Conservation (phyloP, 2,888 invertebrate species). For the Dasysyrphus tricinctus region DNA sequence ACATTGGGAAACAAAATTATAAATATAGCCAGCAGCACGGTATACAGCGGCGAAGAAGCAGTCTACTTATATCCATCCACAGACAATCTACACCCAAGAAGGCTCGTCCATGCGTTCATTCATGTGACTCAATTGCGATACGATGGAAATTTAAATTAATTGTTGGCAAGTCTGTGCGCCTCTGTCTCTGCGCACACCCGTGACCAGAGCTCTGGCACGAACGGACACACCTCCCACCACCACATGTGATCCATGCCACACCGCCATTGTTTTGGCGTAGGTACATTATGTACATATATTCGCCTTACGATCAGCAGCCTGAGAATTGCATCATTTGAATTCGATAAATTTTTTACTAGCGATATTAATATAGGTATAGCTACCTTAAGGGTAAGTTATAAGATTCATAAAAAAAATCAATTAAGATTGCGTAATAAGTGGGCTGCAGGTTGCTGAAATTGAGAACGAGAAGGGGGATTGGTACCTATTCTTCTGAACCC, state of each 20-base stretch:
- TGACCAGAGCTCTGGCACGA: conserved; percentile 40
- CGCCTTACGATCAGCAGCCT: conserved; percentile 59
- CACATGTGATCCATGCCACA: conserved; percentile 61
- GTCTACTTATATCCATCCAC: conserved; percentile 1
- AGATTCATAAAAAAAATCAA: not conserved
- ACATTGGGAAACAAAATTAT: conserved; percentile 48
- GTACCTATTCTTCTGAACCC: no score
- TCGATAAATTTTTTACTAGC: conserved; percentile 47
- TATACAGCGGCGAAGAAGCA: conserved; percentile 40
- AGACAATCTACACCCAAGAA: conserved; percentile 51
- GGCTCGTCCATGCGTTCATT: conserved; percentile 75
- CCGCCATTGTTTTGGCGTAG: conserved; percentile 48
- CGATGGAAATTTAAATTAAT: conserved; percentile 50
- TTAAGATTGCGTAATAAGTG: no score
- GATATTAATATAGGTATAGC: not conserved
- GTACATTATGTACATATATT: no score
- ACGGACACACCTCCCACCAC: conserved; percentile 73
- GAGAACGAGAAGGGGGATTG: no score
- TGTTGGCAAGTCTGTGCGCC: conserved; percentile 40
- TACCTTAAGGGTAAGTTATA: not conserved
- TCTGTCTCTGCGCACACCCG: conserved; percentile 40
- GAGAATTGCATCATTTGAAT: conserved; percentile 65
- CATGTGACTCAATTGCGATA: conserved; percentile 68
- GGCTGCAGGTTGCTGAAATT: no score
- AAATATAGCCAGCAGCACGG: conserved; percentile 40